Conservation (phyloP, 2,797 vertebrate species). For the Anableps anableps region DNA sequence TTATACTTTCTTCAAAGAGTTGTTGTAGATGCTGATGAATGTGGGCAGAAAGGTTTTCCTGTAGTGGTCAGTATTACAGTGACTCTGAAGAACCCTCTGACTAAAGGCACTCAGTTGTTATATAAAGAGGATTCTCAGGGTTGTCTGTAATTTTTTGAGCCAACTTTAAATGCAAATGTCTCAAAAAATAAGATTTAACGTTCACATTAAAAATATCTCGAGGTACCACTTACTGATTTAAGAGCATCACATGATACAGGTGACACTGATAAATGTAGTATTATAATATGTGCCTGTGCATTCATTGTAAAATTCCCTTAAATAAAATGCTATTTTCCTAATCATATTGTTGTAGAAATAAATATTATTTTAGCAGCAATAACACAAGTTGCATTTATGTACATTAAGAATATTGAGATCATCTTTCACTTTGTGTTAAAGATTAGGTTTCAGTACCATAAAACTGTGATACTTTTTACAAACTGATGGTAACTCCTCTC, state of each 20-base stretch:
- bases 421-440: background rate
- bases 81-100: background rate
- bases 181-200: background rate
- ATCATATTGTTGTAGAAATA: background rate
- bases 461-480: background rate
- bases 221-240: background rate
- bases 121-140: background rate
- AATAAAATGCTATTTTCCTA: background rate
- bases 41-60: background rate
- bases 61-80: background rate
- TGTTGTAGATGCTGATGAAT: background rate
- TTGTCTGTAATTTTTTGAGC: background rate
- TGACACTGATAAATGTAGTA: background rate
- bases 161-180: background rate
- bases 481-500: background rate
- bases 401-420: background rate
- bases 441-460: background rate
- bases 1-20: background rate
- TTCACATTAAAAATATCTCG: background rate
- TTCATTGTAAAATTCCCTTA: background rate
- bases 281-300: background rate
- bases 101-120: background rate
- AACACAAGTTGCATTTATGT: background rate
- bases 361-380: background rate
- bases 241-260: background rate